phyloP scores from a whole-genome alignment of 1,140 invertebrate species.

The Drosophila willistoni region DNA sequence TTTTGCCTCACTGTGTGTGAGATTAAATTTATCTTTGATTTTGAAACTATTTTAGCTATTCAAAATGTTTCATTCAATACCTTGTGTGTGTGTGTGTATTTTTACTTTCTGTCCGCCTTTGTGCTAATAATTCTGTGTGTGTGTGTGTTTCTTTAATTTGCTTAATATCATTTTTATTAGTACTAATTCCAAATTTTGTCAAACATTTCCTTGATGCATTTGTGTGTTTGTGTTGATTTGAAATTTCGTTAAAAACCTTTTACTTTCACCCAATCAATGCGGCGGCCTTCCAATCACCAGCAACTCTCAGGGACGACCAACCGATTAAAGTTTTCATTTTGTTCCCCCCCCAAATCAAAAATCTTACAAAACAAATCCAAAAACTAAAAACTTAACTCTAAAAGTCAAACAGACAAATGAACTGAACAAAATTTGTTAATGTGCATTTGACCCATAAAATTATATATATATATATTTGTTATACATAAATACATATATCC shows the following conservation, averaged over 20 bases:
- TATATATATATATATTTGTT: background rate
- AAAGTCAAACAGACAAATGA: background rate
- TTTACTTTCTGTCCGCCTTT: no score
- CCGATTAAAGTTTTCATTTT: background rate
- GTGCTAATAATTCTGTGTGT: no score
- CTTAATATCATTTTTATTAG: background rate
- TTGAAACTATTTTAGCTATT: no score
- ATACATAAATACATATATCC: slow-evolving; percentile 48
- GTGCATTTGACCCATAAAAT: background rate
- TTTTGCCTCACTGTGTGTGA: no score
- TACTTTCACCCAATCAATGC: no score
- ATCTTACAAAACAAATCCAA: background rate
- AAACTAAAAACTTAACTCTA: no score
- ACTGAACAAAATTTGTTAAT: background rate
- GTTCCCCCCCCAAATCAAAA: background rate
- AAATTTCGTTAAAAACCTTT: background rate
- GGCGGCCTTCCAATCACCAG: no score
- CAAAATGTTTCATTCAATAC: no score
- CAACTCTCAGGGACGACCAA: no score
- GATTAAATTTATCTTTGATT: no score
- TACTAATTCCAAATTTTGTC: background rate
- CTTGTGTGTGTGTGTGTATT: no score
- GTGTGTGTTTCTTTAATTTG: no score
- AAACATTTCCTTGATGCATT: background rate
- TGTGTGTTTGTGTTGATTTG: background rate